Base-by-base conservation (phyloP, 2,888 invertebrate genomes). In the Ophioninae sp. region DNA sequence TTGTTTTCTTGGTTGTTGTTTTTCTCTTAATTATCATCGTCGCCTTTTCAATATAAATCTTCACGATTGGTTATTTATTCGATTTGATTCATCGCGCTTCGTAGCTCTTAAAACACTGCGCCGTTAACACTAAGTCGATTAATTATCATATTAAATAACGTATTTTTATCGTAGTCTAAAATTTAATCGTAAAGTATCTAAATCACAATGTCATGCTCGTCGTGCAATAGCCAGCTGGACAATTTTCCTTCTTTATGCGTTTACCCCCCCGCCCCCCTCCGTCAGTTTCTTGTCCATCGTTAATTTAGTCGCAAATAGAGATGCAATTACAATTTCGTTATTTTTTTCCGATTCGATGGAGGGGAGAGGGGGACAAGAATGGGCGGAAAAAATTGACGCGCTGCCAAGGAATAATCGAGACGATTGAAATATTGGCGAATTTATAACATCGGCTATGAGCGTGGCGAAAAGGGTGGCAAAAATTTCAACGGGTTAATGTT, bases 161-260 rank as follows among this genome's bases (percentile, higher is more conserved):
- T 56, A 56, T 57, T 91, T 90, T 91, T 88, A 90, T 88, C 87
- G 89, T 89, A 90, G 57, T 61, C 87, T 87, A 90, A 90, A 90
- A 90, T 91, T 90, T 90, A 89, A 90, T 89, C 90, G 90, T 90
- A 91, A 91, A 91, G 90, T 91, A 90, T 85, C 89, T 91, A 91
- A 92, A 91, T 91, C 90, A 91, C 91, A 91, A 91, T 90, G 88
- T 90, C 87, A 87, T 87, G 85, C 87, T 87, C 59, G 73, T 56
- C 70, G 56, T 37, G 57, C 56, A 56, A 56, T 56, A n/a, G 37
- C 57, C 70, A 70, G 70, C 57, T 70, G 50, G 50, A 50, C 17
- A 50, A 50, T 50, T 50, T 50, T 17, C 50, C 50, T 50, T 17
- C 6, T 50, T 50, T 50, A 13, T 50, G 50, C 50, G 50, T 50